Percentiles rank a stretch among this genome's conserved stretches.
These are phyloP conservation scores for Thereva nobilitata DNA, from an alignment of 2,888 invertebrate species.

Conservation along the genomic window DNA sequence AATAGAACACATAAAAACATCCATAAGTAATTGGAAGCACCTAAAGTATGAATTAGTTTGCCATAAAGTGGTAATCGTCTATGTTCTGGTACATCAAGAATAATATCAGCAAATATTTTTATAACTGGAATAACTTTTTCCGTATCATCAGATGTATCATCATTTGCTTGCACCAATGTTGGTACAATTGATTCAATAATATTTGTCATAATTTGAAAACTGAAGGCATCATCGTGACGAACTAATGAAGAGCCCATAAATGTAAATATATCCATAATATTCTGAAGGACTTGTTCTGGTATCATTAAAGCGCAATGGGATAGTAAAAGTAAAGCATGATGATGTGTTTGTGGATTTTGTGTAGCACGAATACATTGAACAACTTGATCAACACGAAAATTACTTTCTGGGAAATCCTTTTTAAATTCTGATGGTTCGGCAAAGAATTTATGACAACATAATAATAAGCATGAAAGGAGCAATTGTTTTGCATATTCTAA, in stretches of 20 bases:
- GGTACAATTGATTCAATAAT: constrained; percentile 91
- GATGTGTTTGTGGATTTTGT: constrained; percentile 93
- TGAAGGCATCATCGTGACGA: constrained; percentile 92
- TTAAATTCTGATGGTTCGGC: constrained; percentile 58
- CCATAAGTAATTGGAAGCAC: constrained; percentile 68
- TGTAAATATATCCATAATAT: constrained; percentile 95
- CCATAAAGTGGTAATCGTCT: constrained; percentile 79
- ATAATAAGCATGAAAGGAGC: constrained; percentile 75
- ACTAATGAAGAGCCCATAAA: constrained; percentile 95
- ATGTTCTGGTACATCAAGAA: constrained; percentile 92
- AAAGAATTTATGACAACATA: constrained; percentile 66
- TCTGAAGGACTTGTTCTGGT: constrained; percentile 84
- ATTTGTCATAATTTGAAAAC: constrained; percentile 88
- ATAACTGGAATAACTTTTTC: constrained; percentile 69
- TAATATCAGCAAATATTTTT: constrained; percentile 87
- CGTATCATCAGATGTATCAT: constrained; percentile 51
- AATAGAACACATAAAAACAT: constrained; percentile 72
- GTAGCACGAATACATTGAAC: constrained; percentile 90
- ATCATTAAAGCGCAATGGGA: constrained; percentile 76
- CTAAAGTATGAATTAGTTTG: constrained; percentile 76
- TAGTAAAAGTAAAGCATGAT: constrained; percentile 85
- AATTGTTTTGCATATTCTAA: constrained; percentile 90
- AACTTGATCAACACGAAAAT: constrained; percentile 54
- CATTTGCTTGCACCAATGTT: constrained; percentile 63
- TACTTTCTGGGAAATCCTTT: constrained; percentile 57